Evolutionary conservation across 2,797 vertebrate genomes (phyloP).

Genomic region (Falco rusticolus): DNA sequence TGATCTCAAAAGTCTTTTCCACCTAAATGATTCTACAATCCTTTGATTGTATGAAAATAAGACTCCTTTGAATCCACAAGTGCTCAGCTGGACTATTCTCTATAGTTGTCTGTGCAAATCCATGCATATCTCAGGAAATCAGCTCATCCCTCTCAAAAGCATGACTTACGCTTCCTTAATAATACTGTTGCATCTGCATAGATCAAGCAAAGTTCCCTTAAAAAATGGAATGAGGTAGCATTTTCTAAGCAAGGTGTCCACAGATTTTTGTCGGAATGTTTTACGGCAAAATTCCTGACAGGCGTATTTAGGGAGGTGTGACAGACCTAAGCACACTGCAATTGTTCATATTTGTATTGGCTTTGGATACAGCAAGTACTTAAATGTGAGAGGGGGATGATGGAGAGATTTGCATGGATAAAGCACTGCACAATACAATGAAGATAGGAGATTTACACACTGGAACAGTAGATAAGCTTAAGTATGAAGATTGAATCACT

Average conservation of each 20-base stretch:
- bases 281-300: neutral
- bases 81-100: neutral
- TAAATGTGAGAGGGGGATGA: neutral
- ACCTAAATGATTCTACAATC: too few relatives aligned
- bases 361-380: neutral
- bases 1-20: too few relatives aligned
- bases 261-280: neutral
- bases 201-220: neutral
- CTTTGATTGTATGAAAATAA: neutral
- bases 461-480: constrained; percentile 6
- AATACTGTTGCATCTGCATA: neutral
- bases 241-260: neutral
- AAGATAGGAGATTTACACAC: neutral
- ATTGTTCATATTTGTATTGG: neutral
- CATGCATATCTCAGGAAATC: neutral
- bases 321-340: neutral
- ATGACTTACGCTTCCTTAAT: neutral
- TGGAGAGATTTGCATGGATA: constrained; percentile 31
- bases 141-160: neutral
- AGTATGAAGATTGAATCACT: neutral
- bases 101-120: neutral
- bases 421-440: neutral
- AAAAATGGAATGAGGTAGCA: neutral
- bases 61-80: neutral
- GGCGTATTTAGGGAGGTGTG: neutral